Conservation (phyloP, 2,113 vertebrate species). For the Damaliscus lunatus region DNA sequence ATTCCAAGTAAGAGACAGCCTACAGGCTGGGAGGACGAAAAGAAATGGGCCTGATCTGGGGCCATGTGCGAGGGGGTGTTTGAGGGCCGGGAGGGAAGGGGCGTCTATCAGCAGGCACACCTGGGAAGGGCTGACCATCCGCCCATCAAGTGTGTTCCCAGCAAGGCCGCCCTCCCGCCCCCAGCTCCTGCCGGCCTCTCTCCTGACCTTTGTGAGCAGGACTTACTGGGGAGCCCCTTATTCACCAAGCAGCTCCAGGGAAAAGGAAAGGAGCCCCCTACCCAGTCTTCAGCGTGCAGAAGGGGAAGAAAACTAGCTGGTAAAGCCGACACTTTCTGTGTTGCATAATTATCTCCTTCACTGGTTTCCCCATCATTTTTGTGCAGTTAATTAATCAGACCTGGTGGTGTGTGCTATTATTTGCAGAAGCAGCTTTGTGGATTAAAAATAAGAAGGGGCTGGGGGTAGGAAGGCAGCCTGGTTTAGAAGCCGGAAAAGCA, state of each 20-base stretch:
- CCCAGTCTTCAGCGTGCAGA: background rate
- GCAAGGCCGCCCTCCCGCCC: too few species aligned
- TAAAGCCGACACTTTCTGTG: constrained; percentile 23
- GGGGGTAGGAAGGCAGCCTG: background rate
- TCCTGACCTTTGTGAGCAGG: background rate
- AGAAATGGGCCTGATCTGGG: rapidly evolving
- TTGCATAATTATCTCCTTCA: constrained; percentile 65
- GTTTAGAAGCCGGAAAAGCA: background rate
- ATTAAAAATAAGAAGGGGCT: background rate
- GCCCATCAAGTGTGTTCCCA: background rate
- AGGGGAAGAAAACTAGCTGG: background rate
- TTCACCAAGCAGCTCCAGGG: background rate
- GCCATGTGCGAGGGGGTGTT: rapidly evolving
- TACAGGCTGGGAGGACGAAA: rapidly evolving
- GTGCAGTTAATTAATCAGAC: constrained; percentile 65
- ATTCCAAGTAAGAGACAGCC: rapidly evolving
- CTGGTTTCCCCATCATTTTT: constrained; percentile 43
- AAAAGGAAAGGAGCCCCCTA: background rate
- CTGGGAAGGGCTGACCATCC: rapidly evolving
- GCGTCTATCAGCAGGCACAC: too few species aligned
- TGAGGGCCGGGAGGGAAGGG: background rate
- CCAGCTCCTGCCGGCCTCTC: background rate
- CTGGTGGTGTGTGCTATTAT: constrained; percentile 30
- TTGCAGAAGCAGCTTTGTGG: constrained; percentile 46
- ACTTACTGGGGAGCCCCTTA: background rate